Evolutionary conservation across 2,113 vertebrate genomes (phyloP).

Genomic region (Dicentrarchus labrax): DNA sequence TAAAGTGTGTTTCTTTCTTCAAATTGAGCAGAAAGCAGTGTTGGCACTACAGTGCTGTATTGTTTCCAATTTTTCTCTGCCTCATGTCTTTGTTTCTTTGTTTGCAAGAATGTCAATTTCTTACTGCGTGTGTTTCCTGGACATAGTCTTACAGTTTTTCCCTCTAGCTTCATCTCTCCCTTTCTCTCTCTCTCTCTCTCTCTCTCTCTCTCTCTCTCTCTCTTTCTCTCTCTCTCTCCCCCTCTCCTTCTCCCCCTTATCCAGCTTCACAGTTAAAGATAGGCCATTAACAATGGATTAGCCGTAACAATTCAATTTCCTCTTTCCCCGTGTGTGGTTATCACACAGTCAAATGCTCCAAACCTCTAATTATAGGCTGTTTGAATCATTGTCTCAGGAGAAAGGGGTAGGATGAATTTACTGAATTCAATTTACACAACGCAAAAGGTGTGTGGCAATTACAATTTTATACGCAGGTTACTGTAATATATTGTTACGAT

Average conservation of each 20-base stretch:
- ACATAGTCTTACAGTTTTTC: not conserved
- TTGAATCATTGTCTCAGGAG: conserved; percentile 41
- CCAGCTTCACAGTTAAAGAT: conserved; percentile 41
- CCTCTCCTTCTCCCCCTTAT: conserved; percentile 3
- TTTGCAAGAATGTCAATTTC: conserved; percentile 2
- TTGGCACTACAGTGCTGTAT: not conserved
- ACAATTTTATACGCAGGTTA: conserved; percentile 11
- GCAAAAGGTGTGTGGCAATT: conserved; percentile 20
- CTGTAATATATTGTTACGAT: not conserved
- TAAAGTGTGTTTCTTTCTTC: not conserved
- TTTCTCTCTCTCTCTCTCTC: not conserved
- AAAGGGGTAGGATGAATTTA: conserved; percentile 39
- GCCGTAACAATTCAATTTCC: conserved; percentile 59
- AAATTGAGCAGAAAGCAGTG: not conserved
- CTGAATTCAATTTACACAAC: conserved; percentile 31
- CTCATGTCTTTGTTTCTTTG: not conserved
- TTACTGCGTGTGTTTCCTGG: not conserved
- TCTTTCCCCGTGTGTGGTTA: conserved; percentile 32
- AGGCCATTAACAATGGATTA: conserved; percentile 68
- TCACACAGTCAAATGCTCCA: conserved; percentile 46
- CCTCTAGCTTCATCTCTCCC: not conserved
- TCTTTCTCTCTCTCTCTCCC: not conserved
- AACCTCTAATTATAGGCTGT: conserved; percentile 49
- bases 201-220: not conserved
- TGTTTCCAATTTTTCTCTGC: not conserved